These are phyloP conservation scores for Thymallus thymallus DNA, from an alignment of 2,113 vertebrate genomes.

Conservation along the genomic window DNA sequence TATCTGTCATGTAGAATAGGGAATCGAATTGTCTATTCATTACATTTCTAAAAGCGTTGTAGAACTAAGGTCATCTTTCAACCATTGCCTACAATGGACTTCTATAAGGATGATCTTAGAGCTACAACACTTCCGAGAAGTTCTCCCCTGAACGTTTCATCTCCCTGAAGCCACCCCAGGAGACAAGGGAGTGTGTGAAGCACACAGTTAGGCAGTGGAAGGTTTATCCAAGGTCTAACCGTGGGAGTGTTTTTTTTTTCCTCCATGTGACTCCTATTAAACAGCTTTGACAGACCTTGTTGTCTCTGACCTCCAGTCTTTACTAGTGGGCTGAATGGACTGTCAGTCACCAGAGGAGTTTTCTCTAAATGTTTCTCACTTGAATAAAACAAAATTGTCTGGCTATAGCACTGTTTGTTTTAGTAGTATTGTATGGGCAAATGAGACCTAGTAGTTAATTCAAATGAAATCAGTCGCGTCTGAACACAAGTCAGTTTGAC, in stretches of 20 bases:
- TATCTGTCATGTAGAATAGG: no score
- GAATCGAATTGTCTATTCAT: no score
- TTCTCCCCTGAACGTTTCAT: no score
- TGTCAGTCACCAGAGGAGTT: neutral
- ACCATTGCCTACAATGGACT: no score
- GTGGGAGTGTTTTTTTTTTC: slow-evolving; percentile 48
- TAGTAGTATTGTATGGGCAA: no score
- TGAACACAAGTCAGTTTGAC: no score
- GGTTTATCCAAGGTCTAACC: slow-evolving; percentile 32
- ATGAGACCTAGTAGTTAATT: no score
- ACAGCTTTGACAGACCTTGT: slow-evolving; percentile 60
- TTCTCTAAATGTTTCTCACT: neutral
- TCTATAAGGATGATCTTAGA: no score
- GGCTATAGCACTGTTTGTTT: neutral
- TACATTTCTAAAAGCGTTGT: no score
- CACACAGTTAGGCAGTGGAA: slow-evolving; percentile 40
- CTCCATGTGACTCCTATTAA: slow-evolving; percentile 69
- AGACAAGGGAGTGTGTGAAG: slow-evolving; percentile 6
- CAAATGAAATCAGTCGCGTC: no score
- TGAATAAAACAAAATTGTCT: neutral
- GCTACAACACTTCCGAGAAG: no score
- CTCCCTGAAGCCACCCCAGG: neutral
- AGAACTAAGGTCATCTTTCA: no score
- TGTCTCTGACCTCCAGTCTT: slow-evolving; percentile 2
- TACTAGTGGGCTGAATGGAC: neutral